Base-by-base conservation (phyloP, 2,797 vertebrate species). In the Alauda arvensis region DNA sequence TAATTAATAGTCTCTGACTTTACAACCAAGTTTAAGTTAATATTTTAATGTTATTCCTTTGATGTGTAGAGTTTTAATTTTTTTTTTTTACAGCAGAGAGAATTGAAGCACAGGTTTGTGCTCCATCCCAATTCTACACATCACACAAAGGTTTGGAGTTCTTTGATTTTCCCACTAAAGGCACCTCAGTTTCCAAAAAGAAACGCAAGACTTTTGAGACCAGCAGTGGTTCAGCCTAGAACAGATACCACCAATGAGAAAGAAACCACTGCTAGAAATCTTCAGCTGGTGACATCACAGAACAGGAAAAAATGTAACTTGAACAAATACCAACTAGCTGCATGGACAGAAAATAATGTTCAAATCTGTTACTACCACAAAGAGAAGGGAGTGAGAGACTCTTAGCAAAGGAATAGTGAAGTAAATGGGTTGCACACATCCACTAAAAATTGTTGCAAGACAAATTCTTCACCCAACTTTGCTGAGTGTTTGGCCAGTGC, bases 401-500 rank as follows among this genome's bases (percentile, higher is more conserved):
- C 26, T 26, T 34, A 76, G 23, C 12, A 76, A 45, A 69, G 18
- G 26, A 8, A 7, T 4, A 40, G 19, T 16, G 21, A 15, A 10
- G 3, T 24, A 39, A 55, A 42, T 2, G 6, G 2, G 9, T 8
- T 68, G 14, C 4, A 39, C 0, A 0, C 11, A 59, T 23, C 10
- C 31, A 19, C 16, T 45, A 52, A 83, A 83, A 12, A 5, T 9
- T 40, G 12, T 7, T 26, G 1, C 13, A 57, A 52, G 14, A 29
- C 6, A n/a, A 62, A 33, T 48, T 42, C 10, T 74, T 26, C 25
- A 45, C 23, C 24, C 8, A 14, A 5, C 5, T 71, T 19, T 13
- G 16, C 15, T 42, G 25, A 69, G 25, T 29, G 8, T 53, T 33
- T 18, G 33, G 9, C 5, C 39, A 43, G 26, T 0, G 6, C n/a